phyloP scores from a whole-genome alignment of 2,797 vertebrate species.

The Lophius americanus region DNA sequence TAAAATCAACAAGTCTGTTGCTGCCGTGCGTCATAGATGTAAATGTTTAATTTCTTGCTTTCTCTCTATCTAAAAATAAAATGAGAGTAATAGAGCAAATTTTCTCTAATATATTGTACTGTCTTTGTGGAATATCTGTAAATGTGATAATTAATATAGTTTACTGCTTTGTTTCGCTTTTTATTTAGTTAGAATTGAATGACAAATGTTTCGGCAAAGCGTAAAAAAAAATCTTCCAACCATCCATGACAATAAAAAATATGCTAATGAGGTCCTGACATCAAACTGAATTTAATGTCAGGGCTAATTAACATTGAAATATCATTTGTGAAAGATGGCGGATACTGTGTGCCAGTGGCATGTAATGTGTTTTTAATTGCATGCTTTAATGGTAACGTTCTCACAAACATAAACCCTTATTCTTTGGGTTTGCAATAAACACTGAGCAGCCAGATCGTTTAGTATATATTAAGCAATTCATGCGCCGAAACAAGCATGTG shows the following conservation, averaged over 20 bases:
- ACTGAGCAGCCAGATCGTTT: conserved; percentile 9
- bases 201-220: neutral
- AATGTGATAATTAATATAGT: neutral
- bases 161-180: neutral
- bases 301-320: conserved; percentile 29
- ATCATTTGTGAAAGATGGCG: conserved; percentile 24
- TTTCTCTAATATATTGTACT: too few relatives aligned
- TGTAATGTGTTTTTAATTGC: conserved; percentile 50
- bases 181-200: neutral
- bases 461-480: neutral
- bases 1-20: neutral
- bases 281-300: conserved; percentile 1
- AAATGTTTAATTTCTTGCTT: neutral
- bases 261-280: neutral
- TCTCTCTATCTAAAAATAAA: too few relatives aligned
- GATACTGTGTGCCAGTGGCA: neutral
- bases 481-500: neutral
- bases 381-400: conserved; percentile 31
- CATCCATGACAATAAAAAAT: conserved; percentile 2
- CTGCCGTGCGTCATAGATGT: neutral
- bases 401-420: conserved; percentile 12
- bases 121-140: neutral
- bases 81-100: neutral
- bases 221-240: neutral
- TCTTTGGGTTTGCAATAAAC: conserved; percentile 13